Conservation (phyloP, 2,888 invertebrate species). For the Crossocerus cetratus region DNA sequence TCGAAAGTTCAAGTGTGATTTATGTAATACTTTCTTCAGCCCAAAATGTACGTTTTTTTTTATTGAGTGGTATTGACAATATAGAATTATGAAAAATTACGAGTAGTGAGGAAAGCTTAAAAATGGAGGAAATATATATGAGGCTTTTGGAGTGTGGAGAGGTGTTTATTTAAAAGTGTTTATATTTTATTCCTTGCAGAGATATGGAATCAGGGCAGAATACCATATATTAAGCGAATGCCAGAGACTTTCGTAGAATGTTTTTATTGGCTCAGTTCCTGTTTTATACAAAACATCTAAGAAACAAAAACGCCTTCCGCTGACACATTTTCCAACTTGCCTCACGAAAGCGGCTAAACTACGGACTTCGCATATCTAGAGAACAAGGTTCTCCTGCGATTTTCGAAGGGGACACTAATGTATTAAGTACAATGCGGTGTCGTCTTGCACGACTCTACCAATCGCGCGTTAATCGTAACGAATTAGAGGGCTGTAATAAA, state of each 20-base stretch:
- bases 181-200: too few species aligned
- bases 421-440: slow-evolving; percentile 50
- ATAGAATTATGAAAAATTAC: too few species aligned
- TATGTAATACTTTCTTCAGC: too few species aligned
- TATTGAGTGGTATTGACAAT: too few species aligned
- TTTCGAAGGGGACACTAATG: slow-evolving; percentile 43
- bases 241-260: slow-evolving; percentile 46
- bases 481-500: slow-evolving; percentile 40
- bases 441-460: slow-evolving; percentile 43
- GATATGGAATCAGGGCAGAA: too few species aligned
- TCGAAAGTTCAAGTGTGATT: too few species aligned
- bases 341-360: slow-evolving; percentile 61
- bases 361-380: slow-evolving; percentile 51
- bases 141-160: too few species aligned
- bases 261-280: slow-evolving; percentile 68
- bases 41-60: too few species aligned
- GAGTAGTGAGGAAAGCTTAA: too few species aligned
- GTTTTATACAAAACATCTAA: slow-evolving; percentile 74
- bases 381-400: slow-evolving; percentile 36
- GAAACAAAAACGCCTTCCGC: slow-evolving; percentile 67
- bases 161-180: too few species aligned
- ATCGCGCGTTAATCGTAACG: slow-evolving; percentile 36
- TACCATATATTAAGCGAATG: background rate
- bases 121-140: too few species aligned
- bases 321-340: slow-evolving; percentile 55